A percentile compares a stretch with the other conserved stretches of the same genome.
Conservation (phyloP, 2,797 vertebrate species). For the Sebastes aleutianus region DNA sequence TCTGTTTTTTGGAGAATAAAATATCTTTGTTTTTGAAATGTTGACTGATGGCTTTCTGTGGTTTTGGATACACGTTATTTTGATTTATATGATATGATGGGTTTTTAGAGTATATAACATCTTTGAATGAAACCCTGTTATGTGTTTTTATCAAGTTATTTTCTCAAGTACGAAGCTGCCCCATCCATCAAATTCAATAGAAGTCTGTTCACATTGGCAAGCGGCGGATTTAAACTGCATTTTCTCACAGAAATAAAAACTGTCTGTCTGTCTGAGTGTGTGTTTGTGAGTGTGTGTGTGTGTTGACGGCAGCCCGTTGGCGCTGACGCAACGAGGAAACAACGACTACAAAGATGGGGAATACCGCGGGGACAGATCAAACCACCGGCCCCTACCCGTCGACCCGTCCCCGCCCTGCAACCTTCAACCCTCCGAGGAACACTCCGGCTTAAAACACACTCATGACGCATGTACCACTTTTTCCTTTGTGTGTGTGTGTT, state of each 20-base stretch:
- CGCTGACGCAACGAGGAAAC: slow-evolving; percentile 43
- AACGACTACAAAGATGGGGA: slow-evolving; percentile 45
- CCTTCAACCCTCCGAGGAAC: slow-evolving; percentile 72
- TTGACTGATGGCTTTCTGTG: slow-evolving; percentile 45
- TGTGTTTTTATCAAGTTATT: slow-evolving; percentile 37
- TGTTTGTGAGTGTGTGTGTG: background rate
- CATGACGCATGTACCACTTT: slow-evolving; percentile 66
- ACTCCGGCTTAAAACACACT: slow-evolving; percentile 54
- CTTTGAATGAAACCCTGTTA: slow-evolving; percentile 28
- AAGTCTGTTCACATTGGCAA: slow-evolving; percentile 65
- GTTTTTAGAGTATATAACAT: background rate
- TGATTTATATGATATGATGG: slow-evolving; percentile 43
- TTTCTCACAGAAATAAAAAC: slow-evolving; percentile 47
- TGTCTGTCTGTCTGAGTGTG: background rate
- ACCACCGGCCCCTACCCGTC: slow-evolving; percentile 17
- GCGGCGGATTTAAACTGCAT: background rate
- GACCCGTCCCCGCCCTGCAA: slow-evolving; percentile 53
- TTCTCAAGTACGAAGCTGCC: slow-evolving; percentile 23
- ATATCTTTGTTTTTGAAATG: slow-evolving; percentile 56
- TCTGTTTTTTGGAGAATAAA: slow-evolving; percentile 48
- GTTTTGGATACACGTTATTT: slow-evolving; percentile 40
- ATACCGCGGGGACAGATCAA: slow-evolving; percentile 53
- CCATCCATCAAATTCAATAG: slow-evolving; percentile 39
- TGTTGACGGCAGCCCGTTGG: background rate
- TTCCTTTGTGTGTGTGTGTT: slow-evolving; percentile 54